Base-by-base conservation (phyloP, 2,797 vertebrate species). In the Smutsia gigantea region DNA sequence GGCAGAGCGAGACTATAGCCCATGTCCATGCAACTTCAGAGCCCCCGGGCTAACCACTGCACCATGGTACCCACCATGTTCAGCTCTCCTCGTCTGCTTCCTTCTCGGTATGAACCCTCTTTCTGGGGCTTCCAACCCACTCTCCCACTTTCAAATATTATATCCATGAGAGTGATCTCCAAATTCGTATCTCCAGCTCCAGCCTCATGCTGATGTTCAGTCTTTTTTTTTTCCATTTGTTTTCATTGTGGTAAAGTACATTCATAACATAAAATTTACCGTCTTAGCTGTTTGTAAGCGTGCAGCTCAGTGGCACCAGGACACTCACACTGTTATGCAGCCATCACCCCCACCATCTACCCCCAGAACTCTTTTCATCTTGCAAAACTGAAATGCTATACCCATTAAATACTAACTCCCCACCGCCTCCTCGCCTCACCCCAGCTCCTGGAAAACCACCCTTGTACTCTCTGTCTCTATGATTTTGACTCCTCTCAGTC, bases 121-220 rank as follows among this genome's bases (percentile, higher is more conserved):
- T 12, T 61, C 39, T 46, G 61, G 59, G 4, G 13, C 39, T 79
- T 74, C 53, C 49, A 18, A 49, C 27, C 57, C 57, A 34, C 46
- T 27, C n/a, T 11, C 21, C n/a, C 5, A 4, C 19, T 82, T 83
- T 63, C 31, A 89, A 34, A 61, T 34, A 59, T n/a, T 19, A 31
- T 11, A 15, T 27, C 49, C 29, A 19, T 15, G 13, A 8, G 19
- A 25, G 13, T 15, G 51, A 63, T 25, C 57, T 51, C 61, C 59
- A 59, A 51, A 93, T 64, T 53, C 2, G 0, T 64, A 25, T 46
- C 18, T 94, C 77, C 75, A 75, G 11, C 11, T 39, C 37, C 83
- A 71, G 68, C 37, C 72, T 78, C 74, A 59, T 66, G 46, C 90
- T 91, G 71, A 94, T 31, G 15, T 46, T 27, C 42, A 34, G 42